Conservation (phyloP, 1,140 invertebrate species). For the Chrysopa pallens region DNA sequence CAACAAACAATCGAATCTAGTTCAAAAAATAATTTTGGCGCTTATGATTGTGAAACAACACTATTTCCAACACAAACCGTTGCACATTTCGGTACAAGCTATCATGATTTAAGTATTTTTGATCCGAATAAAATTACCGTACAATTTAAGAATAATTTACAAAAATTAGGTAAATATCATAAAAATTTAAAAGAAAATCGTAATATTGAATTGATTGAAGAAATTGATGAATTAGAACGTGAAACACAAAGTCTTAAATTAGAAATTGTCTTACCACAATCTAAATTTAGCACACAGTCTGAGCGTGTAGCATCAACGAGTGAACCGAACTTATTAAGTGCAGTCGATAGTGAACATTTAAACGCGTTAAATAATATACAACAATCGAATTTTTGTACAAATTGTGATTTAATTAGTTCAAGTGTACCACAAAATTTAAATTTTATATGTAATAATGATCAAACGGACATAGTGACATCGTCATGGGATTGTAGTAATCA, state of each 20-base stretch:
- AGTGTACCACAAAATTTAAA: too few relatives aligned
- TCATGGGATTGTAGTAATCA: not conserved
- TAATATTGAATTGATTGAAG: too few relatives aligned
- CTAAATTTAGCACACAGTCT: constrained; percentile 15
- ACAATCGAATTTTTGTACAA: too few relatives aligned
- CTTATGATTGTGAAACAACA: constrained; percentile 18
- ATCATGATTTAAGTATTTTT: constrained; percentile 18
- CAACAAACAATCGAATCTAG: not conserved
- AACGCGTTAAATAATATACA: too few relatives aligned
- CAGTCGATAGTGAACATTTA: constrained; percentile 3
- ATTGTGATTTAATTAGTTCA: too few relatives aligned
- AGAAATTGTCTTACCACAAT: not conserved
- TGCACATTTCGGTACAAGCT: constrained; percentile 18
- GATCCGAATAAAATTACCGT: constrained; percentile 1
- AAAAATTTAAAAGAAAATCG: too few relatives aligned
- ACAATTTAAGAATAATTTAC: too few relatives aligned
- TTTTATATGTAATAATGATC: not conserved
- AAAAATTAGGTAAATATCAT: too few relatives aligned
- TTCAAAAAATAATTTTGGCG: constrained; percentile 7
- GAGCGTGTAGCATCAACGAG: constrained; percentile 11
- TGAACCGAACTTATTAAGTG: constrained; percentile 25
- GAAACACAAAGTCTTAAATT: too few relatives aligned
- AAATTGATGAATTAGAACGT: too few relatives aligned
- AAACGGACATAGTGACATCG: constrained; percentile 3
- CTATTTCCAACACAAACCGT: constrained; percentile 9